Evolutionary conservation across 1,140 invertebrate species (phyloP), one percentile per base, ranked within the genome.

Genomic region (Nebria ingens): DNA sequence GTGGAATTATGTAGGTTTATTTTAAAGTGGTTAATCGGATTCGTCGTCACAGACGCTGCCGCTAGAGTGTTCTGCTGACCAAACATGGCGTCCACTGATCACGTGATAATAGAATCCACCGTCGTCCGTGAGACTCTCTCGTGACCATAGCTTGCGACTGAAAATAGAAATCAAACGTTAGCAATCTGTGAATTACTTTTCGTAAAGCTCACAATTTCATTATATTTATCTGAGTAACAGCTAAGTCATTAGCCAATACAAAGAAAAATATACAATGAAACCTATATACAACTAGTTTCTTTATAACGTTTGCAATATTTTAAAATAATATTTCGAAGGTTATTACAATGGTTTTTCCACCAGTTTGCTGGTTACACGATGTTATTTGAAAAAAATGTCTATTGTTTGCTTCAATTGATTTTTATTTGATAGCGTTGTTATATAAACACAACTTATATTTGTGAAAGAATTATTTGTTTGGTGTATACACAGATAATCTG

Each of bases 51-150:
- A 45, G 6, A 45, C 40, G 40, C 40, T 45, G 6, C 40, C 40
- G 17, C 40, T 45, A 17, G 40, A 45, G 6, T 45, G 40, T 17
- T 45, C 40, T 45, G 40, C 40, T 17, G 40, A 45, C 40, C 40
- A 45, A 45, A 45, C 17, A 17, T 45, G 40, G 40, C 40, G 40
- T 6, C 40, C 40, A 11, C 6, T 45, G 40, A 45, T 45, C 40
- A 45, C 40, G 40, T 45, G 40, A 45, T 45, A 45, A 17, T 45
- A 45, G 15, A 45, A 45, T 45, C 40, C 40, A 45, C 40, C 15
- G 40, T 45, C 40, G 40, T 45, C 40, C 3, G 40, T 17, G 3
- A 45, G 15, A 4, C 17, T 45, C 9, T 45, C 40, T 17, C 40
- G 40, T 45, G 40, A 45, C 40, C 40, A 45, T 17, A 45, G 15